A percentile compares a stretch with the other conserved stretches of the same genome.
These are phyloP conservation scores for Nematolebias whitei DNA, from an alignment of 2,113 vertebrate species.

Conservation along the genomic window DNA sequence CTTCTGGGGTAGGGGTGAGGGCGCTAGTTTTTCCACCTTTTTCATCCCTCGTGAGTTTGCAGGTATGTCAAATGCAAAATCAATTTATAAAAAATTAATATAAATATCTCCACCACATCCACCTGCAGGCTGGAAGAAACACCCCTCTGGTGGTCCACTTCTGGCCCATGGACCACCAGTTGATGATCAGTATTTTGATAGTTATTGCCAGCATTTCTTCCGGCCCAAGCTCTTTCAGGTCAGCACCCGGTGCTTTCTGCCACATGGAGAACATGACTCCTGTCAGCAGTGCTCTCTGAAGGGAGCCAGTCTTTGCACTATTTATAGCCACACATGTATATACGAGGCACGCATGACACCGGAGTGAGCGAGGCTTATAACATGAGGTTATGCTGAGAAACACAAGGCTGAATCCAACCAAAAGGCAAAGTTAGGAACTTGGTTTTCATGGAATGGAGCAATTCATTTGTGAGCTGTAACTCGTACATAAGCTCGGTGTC, in stretches of 20 bases:
- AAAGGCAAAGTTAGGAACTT: slow-evolving; percentile 25
- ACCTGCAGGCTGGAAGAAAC: no score
- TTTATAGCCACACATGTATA: slow-evolving; percentile 52
- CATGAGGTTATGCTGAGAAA: slow-evolving; percentile 27
- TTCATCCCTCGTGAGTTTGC: no score
- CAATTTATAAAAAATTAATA: no score
- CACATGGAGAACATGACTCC: slow-evolving; percentile 46
- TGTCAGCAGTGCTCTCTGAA: slow-evolving; percentile 34
- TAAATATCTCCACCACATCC: no score
- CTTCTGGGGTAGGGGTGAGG: no score
- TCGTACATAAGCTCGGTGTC: slow-evolving; percentile 47
- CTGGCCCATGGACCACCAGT: no score
- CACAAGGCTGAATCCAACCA: background rate
- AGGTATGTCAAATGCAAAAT: no score
- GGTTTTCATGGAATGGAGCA: slow-evolving; percentile 9
- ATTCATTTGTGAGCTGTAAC: slow-evolving; percentile 20
- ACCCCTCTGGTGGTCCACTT: no score
- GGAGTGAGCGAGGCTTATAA: slow-evolving; percentile 21
- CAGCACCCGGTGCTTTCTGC: slow-evolving; percentile 36
- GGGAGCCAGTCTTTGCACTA: slow-evolving; percentile 40
- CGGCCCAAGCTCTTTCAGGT: slow-evolving; percentile 35
- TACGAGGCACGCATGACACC: slow-evolving; percentile 39
- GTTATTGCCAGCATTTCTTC: slow-evolving; percentile 20
- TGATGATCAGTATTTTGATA: background rate
- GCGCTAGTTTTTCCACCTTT: no score